phyloP scores from a whole-genome alignment of 64 coral and sea anemone genomes.

The Montipora capricornis region DNA sequence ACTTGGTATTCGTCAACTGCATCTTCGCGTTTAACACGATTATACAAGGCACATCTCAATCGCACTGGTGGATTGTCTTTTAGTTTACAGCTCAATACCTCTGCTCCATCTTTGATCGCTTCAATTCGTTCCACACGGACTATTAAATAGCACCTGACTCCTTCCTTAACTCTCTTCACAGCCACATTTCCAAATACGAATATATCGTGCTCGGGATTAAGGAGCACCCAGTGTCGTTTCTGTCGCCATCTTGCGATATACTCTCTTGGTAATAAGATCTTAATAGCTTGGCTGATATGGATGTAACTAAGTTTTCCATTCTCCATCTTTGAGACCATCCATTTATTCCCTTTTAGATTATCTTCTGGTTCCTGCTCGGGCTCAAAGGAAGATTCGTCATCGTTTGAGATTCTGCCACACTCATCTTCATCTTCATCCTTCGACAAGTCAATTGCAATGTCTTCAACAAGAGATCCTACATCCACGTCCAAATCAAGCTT shows the following conservation, averaged over 20 bases:
- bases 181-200: constrained; percentile 47
- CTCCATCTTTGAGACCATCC: constrained; percentile 46
- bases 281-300: constrained; percentile 49
- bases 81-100: constrained; percentile 26
- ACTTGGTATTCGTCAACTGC: not conserved
- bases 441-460: not conserved
- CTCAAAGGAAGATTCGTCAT: not conserved
- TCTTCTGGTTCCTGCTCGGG: not conserved
- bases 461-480: constrained; percentile 18
- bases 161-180: constrained; percentile 16
- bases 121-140: constrained; percentile 17
- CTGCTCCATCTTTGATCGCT: constrained; percentile 10
- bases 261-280: constrained; percentile 27
- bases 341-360: constrained; percentile 2
- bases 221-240: constrained; percentile 51
- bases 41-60: not conserved
- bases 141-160: not conserved
- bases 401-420: not conserved
- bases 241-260: constrained; percentile 62
- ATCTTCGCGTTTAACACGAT: not conserved
- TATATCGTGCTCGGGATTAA: constrained; percentile 61
- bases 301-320: constrained; percentile 37
- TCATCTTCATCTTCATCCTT: constrained; percentile 24
- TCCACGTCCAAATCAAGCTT: too few species aligned
- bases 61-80: not conserved